These are phyloP conservation scores for Urocolius indicus DNA, from an alignment of 2,113 vertebrate genomes.

Conservation along the genomic window DNA sequence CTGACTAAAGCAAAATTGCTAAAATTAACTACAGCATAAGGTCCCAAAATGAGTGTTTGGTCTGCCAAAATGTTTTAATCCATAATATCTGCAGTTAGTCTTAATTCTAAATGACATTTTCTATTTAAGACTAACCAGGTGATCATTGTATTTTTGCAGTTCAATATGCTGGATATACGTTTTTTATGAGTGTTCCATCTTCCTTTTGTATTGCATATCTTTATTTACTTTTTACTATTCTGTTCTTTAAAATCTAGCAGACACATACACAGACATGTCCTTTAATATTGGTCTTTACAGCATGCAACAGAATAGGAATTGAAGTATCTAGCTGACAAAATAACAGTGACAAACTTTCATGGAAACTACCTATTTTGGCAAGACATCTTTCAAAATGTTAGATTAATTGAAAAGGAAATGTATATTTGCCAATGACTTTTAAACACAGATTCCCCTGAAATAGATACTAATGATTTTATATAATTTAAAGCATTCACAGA, in stretches of 20 bases:
- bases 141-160: neutral
- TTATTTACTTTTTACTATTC: neutral
- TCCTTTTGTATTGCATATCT: neutral
- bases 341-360: neutral
- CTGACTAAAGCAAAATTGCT: constrained; percentile 9
- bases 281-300: neutral
- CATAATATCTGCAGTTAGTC: neutral
- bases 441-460: accelerated
- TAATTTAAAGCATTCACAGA: neutral
- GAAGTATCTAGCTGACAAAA: neutral
- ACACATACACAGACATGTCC: neutral
- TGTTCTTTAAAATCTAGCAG: neutral
- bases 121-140: neutral
- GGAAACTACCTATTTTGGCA: neutral
- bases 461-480: neutral
- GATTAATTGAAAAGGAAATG: neutral
- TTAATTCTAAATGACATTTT: neutral
- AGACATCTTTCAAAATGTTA: neutral
- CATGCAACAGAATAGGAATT: neutral
- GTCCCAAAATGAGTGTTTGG: neutral
- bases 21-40: neutral
- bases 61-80: constrained; percentile 20
- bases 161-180: neutral
- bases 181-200: neutral
- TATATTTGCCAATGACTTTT: neutral